Conservation (phyloP, 2,888 invertebrate species). For the Sphecodes monilicornis region DNA sequence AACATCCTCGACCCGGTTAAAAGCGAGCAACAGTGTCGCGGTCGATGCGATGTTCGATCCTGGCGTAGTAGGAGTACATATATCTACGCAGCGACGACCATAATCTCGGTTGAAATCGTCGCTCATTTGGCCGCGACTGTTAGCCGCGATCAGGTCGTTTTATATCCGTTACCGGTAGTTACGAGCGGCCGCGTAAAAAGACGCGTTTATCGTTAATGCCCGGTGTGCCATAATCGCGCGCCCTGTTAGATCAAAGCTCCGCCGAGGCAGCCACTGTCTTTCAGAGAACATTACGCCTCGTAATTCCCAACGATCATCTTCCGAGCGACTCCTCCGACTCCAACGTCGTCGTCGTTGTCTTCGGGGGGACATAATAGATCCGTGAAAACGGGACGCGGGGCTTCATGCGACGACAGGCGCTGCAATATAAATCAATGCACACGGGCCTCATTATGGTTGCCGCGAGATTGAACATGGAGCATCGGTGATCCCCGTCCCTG, state of each 20-base stretch:
- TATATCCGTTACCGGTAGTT: slow-evolving; percentile 36
- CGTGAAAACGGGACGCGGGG: slow-evolving; percentile 22
- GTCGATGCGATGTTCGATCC: not conserved
- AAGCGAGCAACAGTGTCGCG: not conserved
- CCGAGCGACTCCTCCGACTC: not conserved
- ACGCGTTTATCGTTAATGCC: slow-evolving; percentile 47
- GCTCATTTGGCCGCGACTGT: slow-evolving; percentile 30
- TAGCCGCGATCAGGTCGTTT: slow-evolving; percentile 3
- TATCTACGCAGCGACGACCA: not conserved
- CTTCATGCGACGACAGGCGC: slow-evolving; percentile 67
- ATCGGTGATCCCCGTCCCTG: not conserved
- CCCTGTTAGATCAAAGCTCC: slow-evolving; percentile 35
- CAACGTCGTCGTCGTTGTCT: not conserved
- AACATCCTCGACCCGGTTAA: not conserved
- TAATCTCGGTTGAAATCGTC: slow-evolving; percentile 28
- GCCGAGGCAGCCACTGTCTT: slow-evolving; percentile 29
- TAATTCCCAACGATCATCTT: slow-evolving; percentile 31
- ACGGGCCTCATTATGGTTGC: slow-evolving; percentile 20
- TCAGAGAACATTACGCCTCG: slow-evolving; percentile 35
- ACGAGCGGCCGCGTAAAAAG: slow-evolving; percentile 40
- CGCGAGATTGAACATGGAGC: slow-evolving; percentile 23
- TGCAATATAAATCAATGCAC: slow-evolving; percentile 64
- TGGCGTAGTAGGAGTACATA: not conserved
- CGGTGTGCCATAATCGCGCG: slow-evolving; percentile 33
- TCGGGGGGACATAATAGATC: slow-evolving; percentile 37